Evolutionary conservation across 2,888 invertebrate genomes (phyloP), one percentile per base, ranked within the genome.

Genomic region (Dione juno): DNA sequence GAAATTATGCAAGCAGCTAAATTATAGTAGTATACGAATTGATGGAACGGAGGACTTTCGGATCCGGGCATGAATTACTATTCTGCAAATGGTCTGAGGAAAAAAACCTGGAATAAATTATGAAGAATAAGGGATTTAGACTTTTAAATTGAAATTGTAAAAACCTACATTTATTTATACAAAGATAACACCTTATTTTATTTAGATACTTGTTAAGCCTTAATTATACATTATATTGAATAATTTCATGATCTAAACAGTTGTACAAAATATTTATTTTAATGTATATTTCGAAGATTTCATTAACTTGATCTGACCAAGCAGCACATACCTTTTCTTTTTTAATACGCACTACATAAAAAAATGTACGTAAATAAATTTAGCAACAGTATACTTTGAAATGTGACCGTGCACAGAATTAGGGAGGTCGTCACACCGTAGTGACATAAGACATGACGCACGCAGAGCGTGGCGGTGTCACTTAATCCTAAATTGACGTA

Each of bases 361-460:
- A 21, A 14, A 57, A 11, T 1, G 41, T 10, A 45, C 21, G 14
- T 10, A n/a, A 19, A 58, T 41, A n/a, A n/a, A 21, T 41, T 58
- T 19, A 58, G n/a, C 13, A 58, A 58, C 16, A 41, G 43, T n/a
- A 10, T 43, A 43, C 21, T 6, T 41, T 59, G 40, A 9, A 59
- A 43, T 14, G 19, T 19, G 37, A 58, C 40, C 21, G 45, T 11
- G 37, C 19, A 9, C 19, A 64, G 19, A 21, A 52, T 64, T 52
- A 3, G 37, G 21, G 52, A 52, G 64, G 64, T 52, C 64, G 16
- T 50, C 64, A 52, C 48, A 52, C 50, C 63, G 63, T 50, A 16
- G 57, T 68, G 61, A 67, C 53, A 61, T 41, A 59, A 67, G 40
- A 6, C 13, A 19, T 61, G 67, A 68, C 68, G 68, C 63, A 45